Percentiles rank a stretch among this genome's conserved stretches.
Conservation (phyloP, 2,113 vertebrate species). For the Vulpes vulpes region DNA sequence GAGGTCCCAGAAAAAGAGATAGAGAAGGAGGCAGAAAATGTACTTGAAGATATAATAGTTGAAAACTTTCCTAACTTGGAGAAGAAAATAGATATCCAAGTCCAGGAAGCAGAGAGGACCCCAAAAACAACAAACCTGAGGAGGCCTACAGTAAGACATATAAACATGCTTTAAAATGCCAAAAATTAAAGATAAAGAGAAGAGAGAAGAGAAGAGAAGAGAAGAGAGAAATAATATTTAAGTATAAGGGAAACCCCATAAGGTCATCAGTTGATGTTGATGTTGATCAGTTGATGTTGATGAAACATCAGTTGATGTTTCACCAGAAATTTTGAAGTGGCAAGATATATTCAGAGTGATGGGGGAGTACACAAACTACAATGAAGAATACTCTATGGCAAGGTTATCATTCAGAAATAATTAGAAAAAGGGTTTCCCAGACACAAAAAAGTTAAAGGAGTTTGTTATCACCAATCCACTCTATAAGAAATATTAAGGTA, state of each 20-base stretch:
- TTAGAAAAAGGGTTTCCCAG: neutral
- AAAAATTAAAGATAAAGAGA: neutral
- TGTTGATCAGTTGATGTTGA: too few relatives aligned
- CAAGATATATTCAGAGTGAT: neutral
- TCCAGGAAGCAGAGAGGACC: neutral
- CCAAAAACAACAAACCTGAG: neutral
- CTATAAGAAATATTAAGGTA: neutral
- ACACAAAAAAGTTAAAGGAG: neutral
- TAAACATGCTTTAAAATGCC: neutral
- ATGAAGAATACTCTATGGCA: neutral
- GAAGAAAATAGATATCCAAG: neutral
- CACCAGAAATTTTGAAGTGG: neutral
- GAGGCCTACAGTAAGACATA: neutral
- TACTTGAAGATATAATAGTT: neutral
- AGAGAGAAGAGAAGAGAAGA: too few relatives aligned
- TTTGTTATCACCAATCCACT: neutral
- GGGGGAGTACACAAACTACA: neutral
- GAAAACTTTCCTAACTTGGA: neutral
- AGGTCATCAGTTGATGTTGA: neutral
- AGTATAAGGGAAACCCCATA: neutral
- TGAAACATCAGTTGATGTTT: neutral
- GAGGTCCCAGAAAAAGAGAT: neutral
- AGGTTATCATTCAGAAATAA: neutral
- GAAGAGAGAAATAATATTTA: neutral
- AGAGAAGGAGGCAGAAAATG: neutral